Evolutionary conservation across 2,888 invertebrate genomes (phyloP).

Genomic region (Diaperis boleti): DNA sequence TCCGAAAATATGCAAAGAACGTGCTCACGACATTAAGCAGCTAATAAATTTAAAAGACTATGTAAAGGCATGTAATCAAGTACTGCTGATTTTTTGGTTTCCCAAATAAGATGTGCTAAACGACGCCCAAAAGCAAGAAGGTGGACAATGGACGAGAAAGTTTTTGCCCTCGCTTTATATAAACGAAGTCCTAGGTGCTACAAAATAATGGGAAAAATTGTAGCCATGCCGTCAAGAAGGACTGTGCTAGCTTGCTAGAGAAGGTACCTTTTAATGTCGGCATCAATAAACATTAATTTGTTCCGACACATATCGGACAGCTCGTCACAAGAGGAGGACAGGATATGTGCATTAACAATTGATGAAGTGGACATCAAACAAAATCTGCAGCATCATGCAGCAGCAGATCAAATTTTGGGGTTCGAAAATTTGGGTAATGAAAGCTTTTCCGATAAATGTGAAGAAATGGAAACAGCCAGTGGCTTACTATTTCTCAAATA

Average conservation of each 20-base stretch:
- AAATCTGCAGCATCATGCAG: conserved; percentile 40
- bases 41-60: too few relatives aligned
- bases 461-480: conserved; percentile 47
- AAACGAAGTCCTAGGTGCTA: conserved; percentile 17
- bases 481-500: conserved; percentile 45
- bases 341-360: conserved; percentile 38
- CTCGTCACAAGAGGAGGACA: conserved; percentile 24
- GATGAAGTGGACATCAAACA: conserved; percentile 48
- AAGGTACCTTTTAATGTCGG: conserved; percentile 42
- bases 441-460: background rate
- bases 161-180: conserved; percentile 7
- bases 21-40: too few relatives aligned
- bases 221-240: conserved; percentile 33
- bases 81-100: conserved; percentile 40
- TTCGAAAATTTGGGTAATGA: conserved; percentile 40
- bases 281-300: conserved; percentile 43
- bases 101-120: conserved; percentile 32
- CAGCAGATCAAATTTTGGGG: conserved; percentile 39
- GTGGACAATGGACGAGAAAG: conserved; percentile 38
- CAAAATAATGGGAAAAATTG: conserved; percentile 33
- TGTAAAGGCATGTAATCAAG: too few relatives aligned
- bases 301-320: conserved; percentile 36
- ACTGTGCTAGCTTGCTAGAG: conserved; percentile 32
- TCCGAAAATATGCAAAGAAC: too few relatives aligned
- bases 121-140: conserved; percentile 20